phyloP scores from a whole-genome alignment of 1,140 invertebrate species.

The Ceratoteleas bidentatus region DNA sequence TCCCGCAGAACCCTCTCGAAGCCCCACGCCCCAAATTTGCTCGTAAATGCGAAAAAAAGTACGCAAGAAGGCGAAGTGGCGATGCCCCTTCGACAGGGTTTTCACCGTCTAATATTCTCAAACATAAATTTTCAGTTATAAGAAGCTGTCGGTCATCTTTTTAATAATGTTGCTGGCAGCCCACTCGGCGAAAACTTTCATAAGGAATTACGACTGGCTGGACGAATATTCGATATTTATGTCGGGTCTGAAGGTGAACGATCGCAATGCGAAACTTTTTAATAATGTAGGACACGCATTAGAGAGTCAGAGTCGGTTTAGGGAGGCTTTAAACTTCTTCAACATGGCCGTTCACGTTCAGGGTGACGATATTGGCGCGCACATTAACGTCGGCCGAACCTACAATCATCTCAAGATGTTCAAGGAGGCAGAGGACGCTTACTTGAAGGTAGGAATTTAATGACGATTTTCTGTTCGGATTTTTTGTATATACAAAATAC shows the following conservation, averaged over 20 bases:
- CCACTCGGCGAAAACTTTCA: conserved; percentile 90
- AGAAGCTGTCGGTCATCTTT: conserved; percentile 84
- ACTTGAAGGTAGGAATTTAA: conserved; percentile 85
- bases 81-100: conserved; percentile 13
- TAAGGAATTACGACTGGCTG: conserved; percentile 95
- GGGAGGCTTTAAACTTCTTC: conserved; percentile 94
- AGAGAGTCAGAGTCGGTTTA: conserved; percentile 91
- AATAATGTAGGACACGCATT: conserved; percentile 98
- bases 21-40: too few relatives aligned
- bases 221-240: conserved; percentile 96
- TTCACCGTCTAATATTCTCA: conserved; percentile 32
- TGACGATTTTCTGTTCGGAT: conserved; percentile 8
- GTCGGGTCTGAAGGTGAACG: conserved; percentile 94
- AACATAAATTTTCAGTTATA: conserved; percentile 75
- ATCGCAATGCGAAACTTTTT: conserved; percentile 96
- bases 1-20: too few relatives aligned
- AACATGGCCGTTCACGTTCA: conserved; percentile 96
- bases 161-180: conserved; percentile 87
- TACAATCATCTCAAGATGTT: conserved; percentile 96
- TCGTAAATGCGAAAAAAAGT: too few relatives aligned
- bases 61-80: not conserved
- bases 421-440: conserved; percentile 95
- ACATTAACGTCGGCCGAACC: conserved; percentile 97
- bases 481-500: too few relatives aligned
- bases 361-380: conserved; percentile 96